Conservation (phyloP, 2,888 invertebrate species). For the Lamellibrachia columna region DNA sequence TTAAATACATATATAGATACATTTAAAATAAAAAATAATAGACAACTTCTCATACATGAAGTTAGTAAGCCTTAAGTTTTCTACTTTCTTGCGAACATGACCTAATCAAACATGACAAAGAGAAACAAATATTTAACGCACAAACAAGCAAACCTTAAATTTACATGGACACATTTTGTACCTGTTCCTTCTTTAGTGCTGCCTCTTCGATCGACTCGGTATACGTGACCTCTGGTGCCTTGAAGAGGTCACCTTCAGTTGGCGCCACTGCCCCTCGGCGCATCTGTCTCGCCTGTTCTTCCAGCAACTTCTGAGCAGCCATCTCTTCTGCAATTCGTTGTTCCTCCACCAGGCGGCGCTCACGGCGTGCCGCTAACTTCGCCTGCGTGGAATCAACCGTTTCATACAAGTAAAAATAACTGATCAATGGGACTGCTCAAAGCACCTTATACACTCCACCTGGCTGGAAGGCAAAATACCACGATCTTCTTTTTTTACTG, state of each 20-base stretch:
- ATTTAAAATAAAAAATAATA: not conserved
- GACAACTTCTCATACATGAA: too few relatives aligned
- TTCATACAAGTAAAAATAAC: too few relatives aligned
- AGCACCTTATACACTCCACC: not conserved
- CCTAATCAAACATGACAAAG: too few relatives aligned
- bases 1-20: not conserved
- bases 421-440: not conserved
- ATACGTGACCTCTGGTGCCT: constrained; percentile 47
- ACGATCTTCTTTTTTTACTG: too few relatives aligned
- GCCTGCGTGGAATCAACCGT: constrained; percentile 43
- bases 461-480: too few relatives aligned
- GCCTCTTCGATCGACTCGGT: constrained; percentile 51
- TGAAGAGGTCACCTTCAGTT: constrained; percentile 45
- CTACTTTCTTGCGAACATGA: too few relatives aligned
- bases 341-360: constrained; percentile 48
- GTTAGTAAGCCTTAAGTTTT: too few relatives aligned
- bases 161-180: not conserved
- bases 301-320: constrained; percentile 54
- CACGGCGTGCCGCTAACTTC: constrained; percentile 52
- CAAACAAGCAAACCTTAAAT: too few relatives aligned
- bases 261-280: constrained; percentile 37
- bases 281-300: constrained; percentile 57
- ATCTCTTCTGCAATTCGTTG: constrained; percentile 53
- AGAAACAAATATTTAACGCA: too few relatives aligned
- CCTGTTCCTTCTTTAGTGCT: constrained; percentile 58